Evolutionary conservation across 2,113 vertebrate species (phyloP).

Genomic region (Pterophyllum scalare): DNA sequence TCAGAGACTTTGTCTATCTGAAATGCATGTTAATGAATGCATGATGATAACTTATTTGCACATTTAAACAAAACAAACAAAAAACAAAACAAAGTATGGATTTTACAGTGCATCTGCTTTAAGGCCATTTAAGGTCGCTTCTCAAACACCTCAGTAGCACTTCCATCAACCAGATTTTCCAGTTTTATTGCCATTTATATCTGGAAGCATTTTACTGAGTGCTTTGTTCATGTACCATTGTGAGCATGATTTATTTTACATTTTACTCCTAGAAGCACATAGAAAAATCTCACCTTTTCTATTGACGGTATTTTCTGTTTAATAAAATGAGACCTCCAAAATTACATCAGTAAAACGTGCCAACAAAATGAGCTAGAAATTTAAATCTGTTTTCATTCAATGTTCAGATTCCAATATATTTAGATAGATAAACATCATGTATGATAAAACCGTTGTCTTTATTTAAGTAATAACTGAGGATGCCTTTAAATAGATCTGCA

Average conservation of each 20-base stretch:
- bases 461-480: neutral
- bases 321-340: neutral
- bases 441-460: neutral
- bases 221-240: neutral
- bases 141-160: neutral
- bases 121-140: neutral
- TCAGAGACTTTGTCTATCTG: accelerated
- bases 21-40: neutral
- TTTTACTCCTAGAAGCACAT: neutral
- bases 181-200: neutral
- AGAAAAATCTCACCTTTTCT: neutral
- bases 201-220: neutral
- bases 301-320: neutral
- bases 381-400: neutral
- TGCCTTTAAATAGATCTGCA: neutral
- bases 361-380: neutral
- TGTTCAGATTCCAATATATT: neutral
- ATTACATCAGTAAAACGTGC: neutral
- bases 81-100: no score
- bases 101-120: neutral
- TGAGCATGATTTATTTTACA: neutral
- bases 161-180: no score
- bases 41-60: neutral
- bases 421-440: neutral
- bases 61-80: neutral